Evolutionary conservation across 2,888 invertebrate species (phyloP).

Genomic region (Platycnemis pennipes): DNA sequence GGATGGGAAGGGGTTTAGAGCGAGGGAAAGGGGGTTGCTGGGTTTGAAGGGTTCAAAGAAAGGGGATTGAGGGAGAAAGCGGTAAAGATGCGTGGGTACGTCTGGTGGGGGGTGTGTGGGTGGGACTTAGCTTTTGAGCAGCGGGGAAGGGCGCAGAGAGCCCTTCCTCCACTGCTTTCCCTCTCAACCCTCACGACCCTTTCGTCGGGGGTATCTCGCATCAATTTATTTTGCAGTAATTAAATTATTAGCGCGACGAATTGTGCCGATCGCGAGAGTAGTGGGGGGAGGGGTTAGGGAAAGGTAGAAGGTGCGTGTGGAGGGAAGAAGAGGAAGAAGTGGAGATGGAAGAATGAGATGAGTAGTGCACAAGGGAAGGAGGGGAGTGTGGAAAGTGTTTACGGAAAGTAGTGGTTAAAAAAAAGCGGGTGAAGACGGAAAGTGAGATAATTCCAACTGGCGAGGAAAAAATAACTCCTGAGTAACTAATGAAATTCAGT

Average conservation of each 20-base stretch:
- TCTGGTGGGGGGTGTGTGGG: neutral
- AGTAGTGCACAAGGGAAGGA: neutral
- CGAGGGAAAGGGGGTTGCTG: neutral
- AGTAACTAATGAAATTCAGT: neutral
- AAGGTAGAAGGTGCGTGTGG: neutral
- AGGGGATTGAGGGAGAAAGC: too few species aligned
- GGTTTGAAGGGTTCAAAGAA: too few species aligned
- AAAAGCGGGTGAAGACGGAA: neutral
- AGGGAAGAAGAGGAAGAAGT: neutral
- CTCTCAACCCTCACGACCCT: neutral
- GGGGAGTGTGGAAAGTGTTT: neutral
- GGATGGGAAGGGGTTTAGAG: neutral
- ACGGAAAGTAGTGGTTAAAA: neutral
- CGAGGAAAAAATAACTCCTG: neutral
- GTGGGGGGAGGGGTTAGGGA: neutral
- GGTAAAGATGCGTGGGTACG: neutral
- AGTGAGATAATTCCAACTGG: slow-evolving; percentile 38
- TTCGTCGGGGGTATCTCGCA: neutral
- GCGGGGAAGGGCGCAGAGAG: neutral
- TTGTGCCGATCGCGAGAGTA: neutral
- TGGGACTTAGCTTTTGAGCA: slow-evolving; percentile 6
- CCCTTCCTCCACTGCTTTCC: neutral
- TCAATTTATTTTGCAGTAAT: slow-evolving; percentile 55
- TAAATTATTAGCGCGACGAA: slow-evolving; percentile 54
- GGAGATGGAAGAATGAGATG: neutral